Conservation (phyloP, 2,113 vertebrate genomes). For the Forbesichthys agassizii region DNA sequence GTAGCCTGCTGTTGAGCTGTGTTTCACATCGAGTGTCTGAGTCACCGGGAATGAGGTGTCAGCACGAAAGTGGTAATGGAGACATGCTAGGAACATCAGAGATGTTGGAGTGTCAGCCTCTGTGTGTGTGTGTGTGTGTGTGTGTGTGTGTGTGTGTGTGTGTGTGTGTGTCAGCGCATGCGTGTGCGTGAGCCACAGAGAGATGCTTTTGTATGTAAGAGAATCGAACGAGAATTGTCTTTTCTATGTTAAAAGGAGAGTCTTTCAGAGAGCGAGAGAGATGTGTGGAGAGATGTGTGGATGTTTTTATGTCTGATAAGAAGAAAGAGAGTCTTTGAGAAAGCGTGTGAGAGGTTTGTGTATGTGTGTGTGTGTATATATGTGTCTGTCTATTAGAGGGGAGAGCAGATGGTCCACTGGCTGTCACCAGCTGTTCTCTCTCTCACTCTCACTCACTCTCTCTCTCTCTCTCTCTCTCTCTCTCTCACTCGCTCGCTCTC, state of each 20-base stretch:
- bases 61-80: slow-evolving; percentile 29
- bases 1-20: neutral
- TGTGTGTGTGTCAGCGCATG: neutral
- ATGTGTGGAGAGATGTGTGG: too few relatives aligned
- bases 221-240: too few relatives aligned
- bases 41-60: neutral
- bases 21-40: neutral
- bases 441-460: slow-evolving; percentile 12
- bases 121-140: slow-evolving; percentile 12
- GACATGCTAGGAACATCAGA: slow-evolving; percentile 30
- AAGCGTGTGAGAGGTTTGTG: neutral
- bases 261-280: too few relatives aligned
- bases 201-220: neutral
- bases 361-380: neutral
- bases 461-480: slow-evolving; percentile 27
- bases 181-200: neutral
- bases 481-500: neutral
- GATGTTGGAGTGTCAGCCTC: neutral
- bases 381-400: slow-evolving; percentile 63
- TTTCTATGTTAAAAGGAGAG: too few relatives aligned
- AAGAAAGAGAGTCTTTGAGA: too few relatives aligned
- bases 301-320: too few relatives aligned
- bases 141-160: slow-evolving; percentile 4
- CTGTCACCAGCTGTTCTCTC: slow-evolving; percentile 68
- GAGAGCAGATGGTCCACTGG: slow-evolving; percentile 75